A percentile compares a stretch with the other conserved stretches of the same genome.
phyloP scores from a whole-genome alignment of 2,888 invertebrate species.

The Torymus texanus region DNA sequence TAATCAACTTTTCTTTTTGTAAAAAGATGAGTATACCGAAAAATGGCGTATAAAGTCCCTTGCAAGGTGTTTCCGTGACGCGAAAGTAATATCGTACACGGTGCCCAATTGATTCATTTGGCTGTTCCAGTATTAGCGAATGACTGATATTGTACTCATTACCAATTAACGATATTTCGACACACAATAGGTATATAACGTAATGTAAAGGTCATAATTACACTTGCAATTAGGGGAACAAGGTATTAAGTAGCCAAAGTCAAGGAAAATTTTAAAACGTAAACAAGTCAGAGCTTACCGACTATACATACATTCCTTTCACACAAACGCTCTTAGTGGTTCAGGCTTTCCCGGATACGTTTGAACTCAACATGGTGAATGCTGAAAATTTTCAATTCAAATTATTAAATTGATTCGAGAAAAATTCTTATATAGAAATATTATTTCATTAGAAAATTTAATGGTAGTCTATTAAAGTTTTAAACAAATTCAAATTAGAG shows the following conservation, averaged over 20 bases:
- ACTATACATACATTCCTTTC: constrained; percentile 19
- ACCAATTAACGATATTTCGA: constrained; percentile 61
- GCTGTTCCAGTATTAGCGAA: constrained; percentile 64
- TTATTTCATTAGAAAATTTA: no score
- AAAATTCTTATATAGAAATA: no score
- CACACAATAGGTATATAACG: constrained; percentile 37
- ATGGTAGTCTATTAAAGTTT: not conserved
- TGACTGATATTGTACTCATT: constrained; percentile 66
- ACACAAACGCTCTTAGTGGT: constrained; percentile 18
- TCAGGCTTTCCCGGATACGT: constrained; percentile 29
- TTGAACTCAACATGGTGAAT: constrained; percentile 1
- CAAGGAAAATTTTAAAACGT: constrained; percentile 22
- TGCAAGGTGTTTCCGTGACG: constrained; percentile 14
- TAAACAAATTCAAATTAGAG: no score
- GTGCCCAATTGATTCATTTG: constrained; percentile 57
- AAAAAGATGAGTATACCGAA: constrained; percentile 28
- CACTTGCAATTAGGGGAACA: constrained; percentile 61
- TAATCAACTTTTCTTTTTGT: constrained; percentile 27
- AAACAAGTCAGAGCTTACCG: constrained; percentile 34
- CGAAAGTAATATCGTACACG: not conserved
- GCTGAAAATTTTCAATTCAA: not conserved
- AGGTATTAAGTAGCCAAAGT: constrained; percentile 60
- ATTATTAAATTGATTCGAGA: no score
- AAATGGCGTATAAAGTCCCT: constrained; percentile 5
- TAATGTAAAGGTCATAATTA: constrained; percentile 59